Conservation (phyloP, 92 coral and sea anemone species). For the Desmophyllum pertusum region DNA sequence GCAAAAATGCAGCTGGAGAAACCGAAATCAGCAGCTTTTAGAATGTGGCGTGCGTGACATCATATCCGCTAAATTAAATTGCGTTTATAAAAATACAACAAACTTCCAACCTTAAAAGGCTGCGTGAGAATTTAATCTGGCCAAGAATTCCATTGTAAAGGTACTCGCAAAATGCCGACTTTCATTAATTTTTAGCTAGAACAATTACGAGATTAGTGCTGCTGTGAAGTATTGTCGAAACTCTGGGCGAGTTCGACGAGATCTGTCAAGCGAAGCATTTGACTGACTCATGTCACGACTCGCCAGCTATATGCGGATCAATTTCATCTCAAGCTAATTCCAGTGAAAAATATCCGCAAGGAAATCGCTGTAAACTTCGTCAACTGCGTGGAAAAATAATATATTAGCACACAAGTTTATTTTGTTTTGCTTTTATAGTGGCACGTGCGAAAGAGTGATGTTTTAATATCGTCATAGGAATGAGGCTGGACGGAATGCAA, state of each 20-base stretch:
- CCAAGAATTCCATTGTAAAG: constrained; percentile 14
- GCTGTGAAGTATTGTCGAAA: constrained; percentile 1
- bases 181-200: background rate
- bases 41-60: constrained; percentile 42
- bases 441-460: constrained; percentile 41
- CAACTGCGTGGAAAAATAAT: background rate
- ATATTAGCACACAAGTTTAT: constrained; percentile 6
- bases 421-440: background rate
- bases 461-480: constrained; percentile 28
- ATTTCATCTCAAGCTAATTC: constrained; percentile 1
- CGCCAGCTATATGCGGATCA: constrained; percentile 16
- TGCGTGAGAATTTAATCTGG: background rate
- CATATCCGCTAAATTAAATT: constrained; percentile 28
- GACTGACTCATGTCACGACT: constrained; percentile 15
- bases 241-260: background rate
- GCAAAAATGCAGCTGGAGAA: background rate
- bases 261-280: constrained; percentile 5
- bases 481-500: constrained; percentile 15
- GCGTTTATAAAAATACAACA: constrained; percentile 13
- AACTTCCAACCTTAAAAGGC: constrained; percentile 2
- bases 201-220: constrained; percentile 5
- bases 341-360: background rate
- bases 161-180: constrained; percentile 4
- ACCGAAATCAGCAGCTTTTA: background rate
- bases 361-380: background rate